Evolutionary conservation across 2,888 invertebrate species (phyloP).

Genomic region (Melanotus villosus): DNA sequence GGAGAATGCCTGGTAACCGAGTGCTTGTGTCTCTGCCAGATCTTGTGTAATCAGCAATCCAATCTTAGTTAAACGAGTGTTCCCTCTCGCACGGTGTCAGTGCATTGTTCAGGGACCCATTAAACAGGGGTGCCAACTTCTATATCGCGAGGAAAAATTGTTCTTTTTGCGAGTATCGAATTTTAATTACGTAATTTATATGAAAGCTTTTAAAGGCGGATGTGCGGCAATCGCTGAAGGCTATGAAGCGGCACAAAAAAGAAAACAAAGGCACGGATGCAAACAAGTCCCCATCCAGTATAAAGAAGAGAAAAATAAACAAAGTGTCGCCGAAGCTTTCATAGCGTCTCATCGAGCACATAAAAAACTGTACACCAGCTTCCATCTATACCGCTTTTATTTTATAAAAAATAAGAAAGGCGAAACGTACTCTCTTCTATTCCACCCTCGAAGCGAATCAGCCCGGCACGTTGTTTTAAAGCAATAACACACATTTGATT

Average conservation of each 20-base stretch:
- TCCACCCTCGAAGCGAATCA: slow-evolving; percentile 45
- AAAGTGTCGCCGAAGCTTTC: slow-evolving; percentile 42
- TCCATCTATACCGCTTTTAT: slow-evolving; percentile 28
- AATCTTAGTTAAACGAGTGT: slow-evolving; percentile 36
- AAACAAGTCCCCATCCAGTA: slow-evolving; percentile 33
- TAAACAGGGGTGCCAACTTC: slow-evolving; percentile 29
- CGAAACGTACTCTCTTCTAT: neutral
- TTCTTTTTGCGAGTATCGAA: slow-evolving; percentile 46
- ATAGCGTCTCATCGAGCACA: slow-evolving; percentile 37
- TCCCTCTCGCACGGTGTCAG: slow-evolving; percentile 14
- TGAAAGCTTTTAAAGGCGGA: slow-evolving; percentile 42
- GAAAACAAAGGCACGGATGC: slow-evolving; percentile 37
- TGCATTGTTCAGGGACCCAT: slow-evolving; percentile 27
- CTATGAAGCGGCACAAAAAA: slow-evolving; percentile 37
- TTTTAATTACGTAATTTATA: slow-evolving; percentile 49
- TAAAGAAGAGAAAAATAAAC: slow-evolving; percentile 41
- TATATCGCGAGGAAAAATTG: slow-evolving; percentile 23
- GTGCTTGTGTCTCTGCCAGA: slow-evolving; percentile 20
- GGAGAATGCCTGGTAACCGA: slow-evolving; percentile 5
- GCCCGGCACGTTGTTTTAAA: slow-evolving; percentile 51
- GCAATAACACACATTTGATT: slow-evolving; percentile 50
- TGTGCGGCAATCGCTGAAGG: slow-evolving; percentile 33
- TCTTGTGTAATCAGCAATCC: slow-evolving; percentile 34
- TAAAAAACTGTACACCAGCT: slow-evolving; percentile 32
- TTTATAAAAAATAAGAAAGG: slow-evolving; percentile 35